Base-by-base conservation (phyloP, 2,888 invertebrate genomes). In the Axea sp. region DNA sequence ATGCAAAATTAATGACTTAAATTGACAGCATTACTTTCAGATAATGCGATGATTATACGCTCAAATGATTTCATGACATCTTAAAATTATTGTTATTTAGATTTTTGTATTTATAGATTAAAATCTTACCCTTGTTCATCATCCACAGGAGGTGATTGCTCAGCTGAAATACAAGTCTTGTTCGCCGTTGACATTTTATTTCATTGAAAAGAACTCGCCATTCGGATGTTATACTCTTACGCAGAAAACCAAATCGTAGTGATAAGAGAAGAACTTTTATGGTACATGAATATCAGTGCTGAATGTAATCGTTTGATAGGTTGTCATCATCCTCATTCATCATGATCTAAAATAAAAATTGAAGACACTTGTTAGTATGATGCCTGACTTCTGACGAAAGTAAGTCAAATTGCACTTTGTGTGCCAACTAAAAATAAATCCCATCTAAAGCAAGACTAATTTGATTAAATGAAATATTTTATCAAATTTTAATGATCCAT, bases 161-260 rank as follows among this genome's bases (percentile, higher is more conserved):
- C 82, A 67, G 67, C 22, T 17, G 78, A 62, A 60, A 82, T 77
- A 73, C 81, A 79, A 67, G 82, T 77, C 74, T 83, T 79, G 73
- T 84, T 82, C 64, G 82, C 82, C 67, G 82, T 80, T 77, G 84
- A 84, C 84, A 84, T 84, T 78, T 76, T 80, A 64, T 31, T 47
- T 37, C 33, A 41, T 53, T 67, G 51, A 26, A 41, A 22, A 57
- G 28, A 15, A 45, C 11, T 11, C 26, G 39, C 35, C 55, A 55
- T 55, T 30, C 17, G 37, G 33, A 41, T 33, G 17, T 64, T 19
- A 62, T 31, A 31, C 47, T 39, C 9, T 43, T n/a, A 11, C 17
- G 8, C 14, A 24, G 15, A 47, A 39, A 53, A 22, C 9, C 28
- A 19, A 49, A 37, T 39, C 30, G 17, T 26, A 31, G 15, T 19